Evolutionary conservation across 2,113 vertebrate genomes (phyloP).

Genomic region (Cinclus cinclus): DNA sequence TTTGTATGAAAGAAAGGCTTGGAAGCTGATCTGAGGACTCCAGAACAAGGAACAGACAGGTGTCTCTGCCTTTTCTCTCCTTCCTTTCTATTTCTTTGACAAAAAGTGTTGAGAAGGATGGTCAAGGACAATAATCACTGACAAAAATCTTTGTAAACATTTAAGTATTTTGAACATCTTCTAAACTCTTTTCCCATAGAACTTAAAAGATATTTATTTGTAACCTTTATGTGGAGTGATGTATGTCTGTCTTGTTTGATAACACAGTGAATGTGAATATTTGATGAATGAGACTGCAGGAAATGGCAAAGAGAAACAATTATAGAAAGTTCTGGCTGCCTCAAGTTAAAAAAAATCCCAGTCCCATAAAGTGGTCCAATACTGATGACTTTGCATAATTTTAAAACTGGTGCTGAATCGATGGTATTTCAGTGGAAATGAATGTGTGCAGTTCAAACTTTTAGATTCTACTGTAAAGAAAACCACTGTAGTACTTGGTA

Average conservation of each 20-base stretch:
- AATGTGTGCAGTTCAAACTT: neutral
- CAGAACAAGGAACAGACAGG: constrained; percentile 37
- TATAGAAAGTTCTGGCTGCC: neutral
- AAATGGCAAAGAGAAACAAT: neutral
- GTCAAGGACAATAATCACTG: constrained; percentile 54
- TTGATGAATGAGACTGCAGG: neutral
- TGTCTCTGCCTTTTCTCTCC: constrained; percentile 54
- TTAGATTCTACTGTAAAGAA: constrained; percentile 37
- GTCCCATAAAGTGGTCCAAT: neutral
- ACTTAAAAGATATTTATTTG: constrained; percentile 73
- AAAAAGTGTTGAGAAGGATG: constrained; percentile 51
- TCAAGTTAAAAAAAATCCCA: constrained; percentile 4
- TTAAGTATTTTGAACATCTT: constrained; percentile 68
- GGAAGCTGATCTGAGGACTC: constrained; percentile 43
- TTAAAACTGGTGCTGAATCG: neutral
- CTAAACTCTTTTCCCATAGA: constrained; percentile 47
- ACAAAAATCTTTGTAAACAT: constrained; percentile 53
- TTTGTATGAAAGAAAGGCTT: constrained; percentile 53
- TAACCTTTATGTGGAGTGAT: constrained; percentile 70
- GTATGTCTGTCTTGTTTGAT: constrained; percentile 69
- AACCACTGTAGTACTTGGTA: constrained; percentile 63
- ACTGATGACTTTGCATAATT: neutral
- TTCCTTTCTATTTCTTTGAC: constrained; percentile 58
- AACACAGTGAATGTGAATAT: constrained; percentile 41
- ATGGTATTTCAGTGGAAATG: constrained; percentile 48